phyloP scores from a whole-genome alignment of 1,140 invertebrate species.

The Heliconius hewitsoni region DNA sequence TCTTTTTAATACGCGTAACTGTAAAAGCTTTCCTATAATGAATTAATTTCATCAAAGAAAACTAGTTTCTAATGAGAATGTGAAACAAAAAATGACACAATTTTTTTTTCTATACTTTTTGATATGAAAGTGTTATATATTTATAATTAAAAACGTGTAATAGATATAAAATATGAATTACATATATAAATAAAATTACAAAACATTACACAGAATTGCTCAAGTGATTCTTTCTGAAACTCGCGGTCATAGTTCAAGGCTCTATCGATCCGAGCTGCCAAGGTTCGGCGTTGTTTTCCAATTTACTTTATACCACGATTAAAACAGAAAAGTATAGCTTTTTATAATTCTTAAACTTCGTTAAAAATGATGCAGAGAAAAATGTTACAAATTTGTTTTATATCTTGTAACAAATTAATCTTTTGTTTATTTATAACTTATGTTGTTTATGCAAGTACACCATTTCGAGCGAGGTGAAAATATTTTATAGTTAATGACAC shows the following conservation, averaged over 20 bases:
- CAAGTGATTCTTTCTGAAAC: slow-evolving; percentile 28
- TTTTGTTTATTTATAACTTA: neutral
- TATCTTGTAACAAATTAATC: neutral
- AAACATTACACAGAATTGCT: neutral
- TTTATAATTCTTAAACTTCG: neutral
- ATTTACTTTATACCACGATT: slow-evolving; percentile 5
- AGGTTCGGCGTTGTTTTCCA: slow-evolving; percentile 46
- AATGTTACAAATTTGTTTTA: neutral
- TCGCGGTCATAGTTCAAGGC: slow-evolving; percentile 69
- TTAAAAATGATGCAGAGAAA: neutral
- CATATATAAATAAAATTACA: neutral
- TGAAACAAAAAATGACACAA: neutral
- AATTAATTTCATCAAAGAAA: neutral
- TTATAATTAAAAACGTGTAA: neutral
- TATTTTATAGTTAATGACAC: slow-evolving; percentile 10
- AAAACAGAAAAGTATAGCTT: neutral
- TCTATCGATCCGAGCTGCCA: slow-evolving; percentile 69
- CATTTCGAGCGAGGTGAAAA: slow-evolving; percentile 17
- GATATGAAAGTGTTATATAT: neutral
- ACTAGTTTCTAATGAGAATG: neutral
- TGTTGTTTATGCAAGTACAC: neutral
- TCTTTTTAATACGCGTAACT: neutral
- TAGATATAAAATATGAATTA: neutral
- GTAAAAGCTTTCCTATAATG: slow-evolving; percentile 1
- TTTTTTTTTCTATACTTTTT: neutral